Percentiles rank a stretch among this genome's conserved stretches.
These are phyloP conservation scores for Dromiciops gliroides DNA, from an alignment of 2,113 vertebrate species.

Conservation along the genomic window DNA sequence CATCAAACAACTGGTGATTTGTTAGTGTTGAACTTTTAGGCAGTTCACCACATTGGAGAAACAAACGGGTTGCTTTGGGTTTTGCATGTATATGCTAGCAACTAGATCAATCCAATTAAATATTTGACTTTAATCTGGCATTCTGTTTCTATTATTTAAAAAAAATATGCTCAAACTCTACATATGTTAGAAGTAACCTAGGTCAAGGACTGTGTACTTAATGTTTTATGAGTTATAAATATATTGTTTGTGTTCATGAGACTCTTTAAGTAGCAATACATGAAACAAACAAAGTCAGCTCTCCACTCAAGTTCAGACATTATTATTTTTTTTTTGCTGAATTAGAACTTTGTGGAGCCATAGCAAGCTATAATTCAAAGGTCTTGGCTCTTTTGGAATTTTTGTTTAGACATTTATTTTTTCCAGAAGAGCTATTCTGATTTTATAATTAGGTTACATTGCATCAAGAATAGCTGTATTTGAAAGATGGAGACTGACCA, in stretches of 20 bases:
- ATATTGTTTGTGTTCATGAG: neutral
- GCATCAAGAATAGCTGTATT: neutral
- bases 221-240: slow-evolving; percentile 25
- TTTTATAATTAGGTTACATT: neutral
- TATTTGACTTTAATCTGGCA: neutral
- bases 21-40: neutral
- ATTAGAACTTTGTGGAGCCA: neutral
- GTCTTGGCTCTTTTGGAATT: neutral
- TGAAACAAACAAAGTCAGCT: slow-evolving; percentile 21
- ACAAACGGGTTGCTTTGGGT: neutral
- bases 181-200: neutral
- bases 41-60: neutral
- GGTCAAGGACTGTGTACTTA: neutral
- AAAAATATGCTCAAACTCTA: neutral
- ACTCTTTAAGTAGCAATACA: neutral
- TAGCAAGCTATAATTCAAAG: neutral
- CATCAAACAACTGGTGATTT: neutral
- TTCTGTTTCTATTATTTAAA: neutral
- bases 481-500: neutral
- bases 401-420: slow-evolving; percentile 5
- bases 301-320: neutral
- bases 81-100: neutral
- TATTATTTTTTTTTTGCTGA: neutral
- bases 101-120: neutral
- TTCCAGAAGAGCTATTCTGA: neutral